Evolutionary conservation across 2,888 invertebrate genomes (phyloP), one percentile per base, ranked within the genome.

Genomic region (Drosophila macrospina): DNA sequence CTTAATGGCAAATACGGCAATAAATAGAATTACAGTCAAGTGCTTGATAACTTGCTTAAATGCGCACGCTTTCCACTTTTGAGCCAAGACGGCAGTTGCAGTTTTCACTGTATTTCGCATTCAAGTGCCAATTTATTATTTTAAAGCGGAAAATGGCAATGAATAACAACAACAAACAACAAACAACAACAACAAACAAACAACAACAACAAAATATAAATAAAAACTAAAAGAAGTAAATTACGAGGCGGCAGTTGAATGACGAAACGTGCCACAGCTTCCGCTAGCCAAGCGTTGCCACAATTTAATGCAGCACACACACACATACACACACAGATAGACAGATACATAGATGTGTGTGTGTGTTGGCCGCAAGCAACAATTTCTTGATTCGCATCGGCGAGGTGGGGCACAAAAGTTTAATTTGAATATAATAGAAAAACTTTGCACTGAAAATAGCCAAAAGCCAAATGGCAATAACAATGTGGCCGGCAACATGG

Each of bases 341-440:
- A 13, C n/a, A 26, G 37, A 48, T 32, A 24, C 20, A 50, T 7
- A 36, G 13, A 50, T 39, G 34, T 24, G 26, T 15, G 11, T 47
- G 55, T 42, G 60, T 60, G 47, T 59, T 37, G 48, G 62, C 67
- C 20, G 74, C 30, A 54, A 80, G 80, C 79, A 86, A 72, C 77
- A 80, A 68, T 68, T 75, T 83, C 75, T 62, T 77, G 66, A 51
- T 78, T 51, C 47, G 48, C 5, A 52, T 55, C 36, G 44, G 30
- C 47, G 51, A 34, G 45, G 42, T 36, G 44, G 32, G 56, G 66
- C 55, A 55, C 42, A 70, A 89, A 83, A 83, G 83, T 83, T 83
- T 89, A 85, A 85, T 85, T 85, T 89, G 85, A 88, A 85, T 85
- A 89, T 85, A 88, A 85, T 89, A 85, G 89, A 89, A 89, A 85